These are phyloP conservation scores for Dreissena rostriformis DNA, from an alignment of 1,140 invertebrate species.

Conservation along the genomic window DNA sequence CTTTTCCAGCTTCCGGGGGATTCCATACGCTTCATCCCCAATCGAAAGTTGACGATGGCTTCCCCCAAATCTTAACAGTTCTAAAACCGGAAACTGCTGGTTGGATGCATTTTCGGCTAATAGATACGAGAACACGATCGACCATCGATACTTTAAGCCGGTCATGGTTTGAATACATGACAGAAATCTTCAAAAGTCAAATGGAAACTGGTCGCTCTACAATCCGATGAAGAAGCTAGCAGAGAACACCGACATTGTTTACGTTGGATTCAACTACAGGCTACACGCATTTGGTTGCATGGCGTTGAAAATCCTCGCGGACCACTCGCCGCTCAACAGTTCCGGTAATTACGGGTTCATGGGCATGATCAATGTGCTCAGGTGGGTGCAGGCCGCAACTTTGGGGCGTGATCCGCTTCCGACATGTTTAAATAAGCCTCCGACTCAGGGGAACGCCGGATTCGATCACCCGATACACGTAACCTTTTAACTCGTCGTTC, in stretches of 20 bases:
- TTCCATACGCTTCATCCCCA: conserved; percentile 32
- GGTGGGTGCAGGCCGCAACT: no score
- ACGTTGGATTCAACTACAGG: conserved; percentile 92
- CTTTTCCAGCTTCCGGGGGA: conserved; percentile 21
- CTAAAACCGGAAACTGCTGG: conserved; percentile 3
- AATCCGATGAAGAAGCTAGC: conserved; percentile 47
- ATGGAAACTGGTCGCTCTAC: conserved; percentile 31
- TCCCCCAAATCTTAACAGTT: conserved; percentile 1
- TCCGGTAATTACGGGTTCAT: no score
- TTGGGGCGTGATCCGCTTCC: no score
- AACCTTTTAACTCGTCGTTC: no score
- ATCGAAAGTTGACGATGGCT: conserved; percentile 26
- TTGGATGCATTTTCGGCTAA: conserved; percentile 8
- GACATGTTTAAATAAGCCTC: no score
- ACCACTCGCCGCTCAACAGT: conserved; percentile 80
- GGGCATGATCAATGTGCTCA: no score
- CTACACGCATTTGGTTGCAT: conserved; percentile 91
- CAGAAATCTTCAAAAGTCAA: conserved; percentile 89
- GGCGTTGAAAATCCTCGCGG: conserved; percentile 85
- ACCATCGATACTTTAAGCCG: conserved; percentile 75
- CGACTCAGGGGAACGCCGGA: no score
- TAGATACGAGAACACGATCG: conserved; percentile 57
- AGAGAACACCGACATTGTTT: conserved; percentile 91
- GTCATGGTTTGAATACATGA: conserved; percentile 94
- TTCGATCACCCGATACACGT: no score